Evolutionary conservation across 2,797 vertebrate species (phyloP), one percentile per base, ranked within the genome.

Genomic region (Sebastiscus tertius): DNA sequence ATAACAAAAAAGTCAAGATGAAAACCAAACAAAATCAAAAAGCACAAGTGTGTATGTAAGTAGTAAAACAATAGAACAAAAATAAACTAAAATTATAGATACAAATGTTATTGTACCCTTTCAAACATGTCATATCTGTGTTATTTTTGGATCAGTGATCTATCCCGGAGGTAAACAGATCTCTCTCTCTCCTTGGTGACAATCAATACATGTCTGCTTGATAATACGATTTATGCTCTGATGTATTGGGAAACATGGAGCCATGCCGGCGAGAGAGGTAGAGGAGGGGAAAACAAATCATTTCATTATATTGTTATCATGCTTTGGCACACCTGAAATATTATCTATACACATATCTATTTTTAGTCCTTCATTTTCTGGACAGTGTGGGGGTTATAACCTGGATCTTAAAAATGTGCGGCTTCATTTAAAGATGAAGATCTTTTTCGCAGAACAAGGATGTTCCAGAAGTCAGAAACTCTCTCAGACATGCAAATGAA

Each of bases 101-200:
- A 62, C 31, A 31, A 34, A 79, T 60, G 26, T 26, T 22, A 54
- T 13, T 49, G 16, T 67, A 5, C 20, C 52, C 49, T 70, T 58
- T 31, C 36, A 54, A 20, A 20, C 27, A 8, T 60, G 26, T 22
- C 20, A 55, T 20, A 64, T 72, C 14, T 22, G 52, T 52, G 46
- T 78, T 84, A 82, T 85, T 88, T 81, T 39, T 75, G 58, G 62
- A 72, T n/a, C 16, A 59, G 60, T 8, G 4, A 76, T 72, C 8
- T 4, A 56, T 74, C 58, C 33, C 67, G 4, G 22, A 77, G 65
- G 85, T 82, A 88, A 87, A 85, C 58, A 31, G 72, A 86, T 71
- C 63, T 16, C 29, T 58, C 60, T 75, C 49, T 54, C 77, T 71
- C 64, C 46, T 31, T 0, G 14, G 9, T 10, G 62, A 52, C 66